Percentiles rank a stretch among this genome's conserved stretches.
phyloP scores from a whole-genome alignment of 1,140 invertebrate genomes.

The Holotrichia oblita region DNA sequence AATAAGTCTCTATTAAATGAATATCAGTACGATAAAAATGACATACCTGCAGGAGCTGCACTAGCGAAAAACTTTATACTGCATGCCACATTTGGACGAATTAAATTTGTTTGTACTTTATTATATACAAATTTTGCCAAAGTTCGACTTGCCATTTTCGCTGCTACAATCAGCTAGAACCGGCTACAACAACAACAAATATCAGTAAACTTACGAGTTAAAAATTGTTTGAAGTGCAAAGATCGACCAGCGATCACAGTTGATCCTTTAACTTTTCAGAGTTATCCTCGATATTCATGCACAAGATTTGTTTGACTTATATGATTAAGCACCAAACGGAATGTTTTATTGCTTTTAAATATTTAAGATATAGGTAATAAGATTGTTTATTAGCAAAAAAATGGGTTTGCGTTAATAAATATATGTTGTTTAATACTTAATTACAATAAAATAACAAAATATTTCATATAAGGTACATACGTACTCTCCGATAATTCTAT shows the following conservation, averaged over 20 bases:
- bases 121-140: slow-evolving; percentile 38
- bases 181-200: background rate
- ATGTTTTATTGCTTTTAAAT: too few relatives aligned
- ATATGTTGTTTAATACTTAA: background rate
- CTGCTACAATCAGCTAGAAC: background rate
- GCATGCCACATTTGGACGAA: slow-evolving; percentile 28
- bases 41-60: slow-evolving; percentile 19
- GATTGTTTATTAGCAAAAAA: background rate
- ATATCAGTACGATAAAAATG: background rate
- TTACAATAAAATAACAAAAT: background rate
- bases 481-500: too few relatives aligned
- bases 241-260: slow-evolving; percentile 12
- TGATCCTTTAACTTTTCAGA: background rate
- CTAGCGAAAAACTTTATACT: slow-evolving; percentile 23
- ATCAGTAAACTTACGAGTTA: slow-evolving; percentile 8
- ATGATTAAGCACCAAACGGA: background rate
- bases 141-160: slow-evolving; percentile 40
- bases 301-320: background rate
- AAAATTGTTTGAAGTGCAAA: slow-evolving; percentile 9
- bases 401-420: background rate
- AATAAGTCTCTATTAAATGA: too few relatives aligned
- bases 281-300: background rate
- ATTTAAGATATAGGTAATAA: background rate
- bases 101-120: slow-evolving; percentile 41
- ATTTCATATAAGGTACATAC: too few relatives aligned